phyloP scores from a whole-genome alignment of 2,888 invertebrate genomes.

The Drosophila demipolita region DNA sequence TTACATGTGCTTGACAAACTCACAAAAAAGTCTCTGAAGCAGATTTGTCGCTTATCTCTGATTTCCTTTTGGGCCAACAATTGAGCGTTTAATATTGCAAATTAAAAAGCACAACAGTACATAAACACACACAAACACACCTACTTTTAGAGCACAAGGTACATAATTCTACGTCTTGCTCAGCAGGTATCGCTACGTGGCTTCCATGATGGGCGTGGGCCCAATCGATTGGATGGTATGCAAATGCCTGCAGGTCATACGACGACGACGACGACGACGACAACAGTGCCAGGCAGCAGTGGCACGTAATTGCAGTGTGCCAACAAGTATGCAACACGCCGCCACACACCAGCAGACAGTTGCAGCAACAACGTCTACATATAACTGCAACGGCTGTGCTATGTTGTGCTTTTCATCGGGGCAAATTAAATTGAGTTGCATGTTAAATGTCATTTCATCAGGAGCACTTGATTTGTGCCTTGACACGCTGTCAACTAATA shows the following conservation, averaged over 20 bases:
- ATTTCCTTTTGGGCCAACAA: constrained; percentile 34
- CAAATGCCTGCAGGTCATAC: constrained; percentile 68
- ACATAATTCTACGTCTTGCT: constrained; percentile 38
- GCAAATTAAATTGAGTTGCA: constrained; percentile 79
- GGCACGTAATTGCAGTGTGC: constrained; percentile 72
- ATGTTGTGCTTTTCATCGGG: constrained; percentile 50
- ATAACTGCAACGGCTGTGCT: constrained; percentile 18
- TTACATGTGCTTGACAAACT: constrained; percentile 11
- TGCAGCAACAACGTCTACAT: constrained; percentile 15
- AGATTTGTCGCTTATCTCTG: constrained; percentile 30
- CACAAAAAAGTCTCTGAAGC: constrained; percentile 9
- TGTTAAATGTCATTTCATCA: constrained; percentile 79
- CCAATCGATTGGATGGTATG: constrained; percentile 53
- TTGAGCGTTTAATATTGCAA: constrained; percentile 58
- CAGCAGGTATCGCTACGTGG: constrained; percentile 25
- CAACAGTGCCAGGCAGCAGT: constrained; percentile 40
- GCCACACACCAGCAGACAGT: constrained; percentile 27
- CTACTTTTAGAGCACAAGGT: constrained; percentile 25
- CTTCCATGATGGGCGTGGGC: constrained; percentile 27
- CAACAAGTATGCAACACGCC: constrained; percentile 59
- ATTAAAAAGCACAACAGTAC: constrained; percentile 40
- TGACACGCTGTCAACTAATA: constrained; percentile 58
- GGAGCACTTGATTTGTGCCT: constrained; percentile 68
- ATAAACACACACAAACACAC: constrained; percentile 5
- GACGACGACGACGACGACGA: constrained; percentile 17